phyloP scores from a whole-genome alignment of 2,113 vertebrate genomes.

The Pelecanus crispus region DNA sequence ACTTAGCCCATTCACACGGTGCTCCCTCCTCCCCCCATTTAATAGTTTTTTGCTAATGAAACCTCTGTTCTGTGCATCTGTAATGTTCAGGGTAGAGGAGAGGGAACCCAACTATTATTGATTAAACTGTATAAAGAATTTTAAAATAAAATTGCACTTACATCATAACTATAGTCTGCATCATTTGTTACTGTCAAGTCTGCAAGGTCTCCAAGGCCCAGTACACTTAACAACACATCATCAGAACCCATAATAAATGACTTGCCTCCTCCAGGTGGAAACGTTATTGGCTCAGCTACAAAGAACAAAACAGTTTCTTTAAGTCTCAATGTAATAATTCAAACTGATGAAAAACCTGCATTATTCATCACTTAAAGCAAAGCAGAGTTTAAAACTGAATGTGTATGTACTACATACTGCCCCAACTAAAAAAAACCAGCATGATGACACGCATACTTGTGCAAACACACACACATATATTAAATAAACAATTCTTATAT shows the following conservation, averaged over 20 bases:
- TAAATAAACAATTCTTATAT: background rate
- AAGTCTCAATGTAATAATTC: conserved; percentile 60
- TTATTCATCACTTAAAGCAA: conserved; percentile 17
- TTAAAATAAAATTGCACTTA: conserved; percentile 82
- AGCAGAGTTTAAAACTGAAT: background rate
- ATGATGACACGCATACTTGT: conserved; percentile 4
- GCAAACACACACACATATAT: conserved; percentile 31
- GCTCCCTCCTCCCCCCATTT: background rate
- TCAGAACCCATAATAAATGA: conserved; percentile 97
- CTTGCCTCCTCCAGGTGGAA: conserved; percentile 91
- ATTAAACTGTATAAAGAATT: conserved; percentile 60
- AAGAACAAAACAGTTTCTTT: conserved; percentile 75
- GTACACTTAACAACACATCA: conserved; percentile 93
- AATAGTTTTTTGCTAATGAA: background rate
- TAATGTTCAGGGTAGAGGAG: background rate
- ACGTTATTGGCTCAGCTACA: conserved; percentile 92
- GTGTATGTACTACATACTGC: background rate
- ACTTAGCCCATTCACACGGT: background rate
- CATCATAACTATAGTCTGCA: conserved; percentile 97
- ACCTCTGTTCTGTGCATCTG: background rate
- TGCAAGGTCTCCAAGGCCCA: conserved; percentile 96
- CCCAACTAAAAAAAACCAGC: background rate
- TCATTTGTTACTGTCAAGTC: conserved; percentile 99
- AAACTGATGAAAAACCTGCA: conserved; percentile 20
- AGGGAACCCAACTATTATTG: conserved; percentile 9